Percentiles rank a stretch among this genome's conserved stretches.
These are phyloP conservation scores for Meandrina meandrites DNA, from an alignment of 92 coral and sea anemone species.

Conservation along the genomic window DNA sequence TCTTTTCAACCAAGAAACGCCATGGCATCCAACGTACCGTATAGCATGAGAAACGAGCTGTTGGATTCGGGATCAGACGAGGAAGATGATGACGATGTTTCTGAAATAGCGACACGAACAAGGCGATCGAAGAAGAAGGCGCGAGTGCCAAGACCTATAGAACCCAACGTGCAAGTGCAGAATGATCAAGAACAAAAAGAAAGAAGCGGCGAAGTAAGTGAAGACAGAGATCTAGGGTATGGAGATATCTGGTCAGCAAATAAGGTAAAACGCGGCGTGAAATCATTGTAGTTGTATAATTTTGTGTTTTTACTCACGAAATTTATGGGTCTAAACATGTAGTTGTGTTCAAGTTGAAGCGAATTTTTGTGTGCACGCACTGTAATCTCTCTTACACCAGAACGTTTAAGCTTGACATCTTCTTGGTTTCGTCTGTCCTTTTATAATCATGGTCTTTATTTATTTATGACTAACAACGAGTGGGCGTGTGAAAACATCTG, in stretches of 20 bases:
- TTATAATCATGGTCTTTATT: slow-evolving; percentile 27
- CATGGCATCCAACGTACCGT: slow-evolving; percentile 37
- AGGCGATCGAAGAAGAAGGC: slow-evolving; percentile 17
- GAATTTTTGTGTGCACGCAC: neutral
- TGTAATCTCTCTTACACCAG: neutral
- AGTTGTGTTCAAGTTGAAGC: neutral
- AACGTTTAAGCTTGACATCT: neutral
- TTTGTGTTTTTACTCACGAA: no score
- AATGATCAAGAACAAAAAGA: slow-evolving; percentile 24
- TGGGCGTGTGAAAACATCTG: slow-evolving; percentile 17
- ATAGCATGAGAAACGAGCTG: slow-evolving; percentile 33
- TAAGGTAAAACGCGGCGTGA: slow-evolving; percentile 29
- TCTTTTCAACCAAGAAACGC: neutral
- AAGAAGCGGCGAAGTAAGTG: slow-evolving; percentile 40
- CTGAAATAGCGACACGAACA: slow-evolving; percentile 37
- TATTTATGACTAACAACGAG: slow-evolving; percentile 37
- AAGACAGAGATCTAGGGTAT: slow-evolving; percentile 78
- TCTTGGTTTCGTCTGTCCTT: neutral
- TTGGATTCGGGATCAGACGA: slow-evolving; percentile 42
- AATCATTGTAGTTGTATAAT: no score
- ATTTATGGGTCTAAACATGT: neutral
- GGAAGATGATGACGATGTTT: slow-evolving; percentile 12
- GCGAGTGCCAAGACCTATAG: slow-evolving; percentile 43
- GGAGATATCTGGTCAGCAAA: slow-evolving; percentile 53
- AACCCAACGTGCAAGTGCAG: slow-evolving; percentile 34